Percentiles rank a stretch among this genome's conserved stretches.
Conservation (phyloP, 53 echinoderm and acorn worm genomes). For the Astropecten irregularis region DNA sequence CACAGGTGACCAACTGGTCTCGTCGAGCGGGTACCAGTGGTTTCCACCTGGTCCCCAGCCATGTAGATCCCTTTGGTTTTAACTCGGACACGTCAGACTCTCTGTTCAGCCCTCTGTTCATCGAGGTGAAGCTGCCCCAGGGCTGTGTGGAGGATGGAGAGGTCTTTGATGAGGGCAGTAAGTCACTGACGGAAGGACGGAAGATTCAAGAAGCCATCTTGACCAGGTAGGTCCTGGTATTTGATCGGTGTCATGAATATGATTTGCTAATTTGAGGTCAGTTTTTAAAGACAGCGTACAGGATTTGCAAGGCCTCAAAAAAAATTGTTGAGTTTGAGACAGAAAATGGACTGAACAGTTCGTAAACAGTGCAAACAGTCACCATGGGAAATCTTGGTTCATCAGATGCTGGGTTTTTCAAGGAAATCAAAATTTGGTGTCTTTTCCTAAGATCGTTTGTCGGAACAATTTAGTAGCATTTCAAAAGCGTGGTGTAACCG, state of each 20-base stretch:
- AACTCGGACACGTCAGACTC: constrained; percentile 81
- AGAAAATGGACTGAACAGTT: too few species aligned
- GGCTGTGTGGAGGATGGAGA: not conserved
- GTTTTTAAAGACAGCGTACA: too few species aligned
- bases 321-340: too few species aligned
- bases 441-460: too few species aligned
- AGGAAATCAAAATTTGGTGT: too few species aligned
- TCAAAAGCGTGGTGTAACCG: too few species aligned
- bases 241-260: not conserved
- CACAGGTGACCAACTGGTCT: constrained; percentile 68
- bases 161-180: not conserved
- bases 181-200: not conserved
- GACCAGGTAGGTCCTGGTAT: constrained; percentile 41
- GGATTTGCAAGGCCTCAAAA: too few species aligned
- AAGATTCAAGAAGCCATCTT: constrained; percentile 67
- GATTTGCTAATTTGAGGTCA: not conserved
- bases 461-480: too few species aligned
- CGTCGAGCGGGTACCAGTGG: constrained; percentile 63
- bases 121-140: constrained; percentile 60
- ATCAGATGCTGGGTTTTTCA: too few species aligned
- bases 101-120: constrained; percentile 78
- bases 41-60: constrained; percentile 84
- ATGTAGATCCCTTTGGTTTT: constrained; percentile 89
- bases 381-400: too few species aligned
- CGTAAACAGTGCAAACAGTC: too few species aligned